Percentiles rank a stretch among this genome's conserved stretches.
These are phyloP conservation scores for Thunnus thynnus DNA, from an alignment of 2,113 vertebrate species.

Conservation along the genomic window DNA sequence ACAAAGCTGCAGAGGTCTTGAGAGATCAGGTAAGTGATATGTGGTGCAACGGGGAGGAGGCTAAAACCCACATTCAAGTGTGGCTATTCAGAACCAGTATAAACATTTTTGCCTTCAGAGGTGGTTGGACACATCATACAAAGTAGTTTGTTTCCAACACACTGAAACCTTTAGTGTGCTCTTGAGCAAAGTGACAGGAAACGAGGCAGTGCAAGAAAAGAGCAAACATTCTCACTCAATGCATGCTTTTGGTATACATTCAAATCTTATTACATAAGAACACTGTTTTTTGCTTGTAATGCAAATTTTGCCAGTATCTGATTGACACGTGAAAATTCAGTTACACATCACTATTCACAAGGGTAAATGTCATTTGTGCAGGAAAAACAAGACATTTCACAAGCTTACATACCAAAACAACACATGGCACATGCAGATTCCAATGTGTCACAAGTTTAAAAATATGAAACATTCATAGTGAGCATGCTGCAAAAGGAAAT, in stretches of 20 bases:
- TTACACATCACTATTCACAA: not conserved
- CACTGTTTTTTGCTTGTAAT: not conserved
- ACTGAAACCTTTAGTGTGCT: not conserved
- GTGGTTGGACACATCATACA: too few species aligned
- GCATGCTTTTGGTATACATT: not conserved
- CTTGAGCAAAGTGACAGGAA: conserved; percentile 1
- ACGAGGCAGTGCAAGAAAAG: not conserved
- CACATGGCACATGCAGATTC: not conserved
- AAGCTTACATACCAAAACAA: not conserved
- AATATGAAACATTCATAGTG: too few species aligned
- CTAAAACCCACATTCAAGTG: too few species aligned
- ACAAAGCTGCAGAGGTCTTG: not conserved
- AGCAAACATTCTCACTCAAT: not conserved
- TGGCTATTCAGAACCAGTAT: not conserved
- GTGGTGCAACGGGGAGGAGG: not conserved
- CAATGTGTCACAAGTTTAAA: not conserved
- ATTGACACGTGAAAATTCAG: not conserved
- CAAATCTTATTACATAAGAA: not conserved
- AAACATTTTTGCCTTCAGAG: not conserved
- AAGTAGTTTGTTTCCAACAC: not conserved
- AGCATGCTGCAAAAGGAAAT: not conserved
- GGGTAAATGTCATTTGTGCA: not conserved
- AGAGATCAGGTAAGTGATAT: too few species aligned
- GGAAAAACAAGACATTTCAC: not conserved
- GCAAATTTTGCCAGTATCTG: too few species aligned